These are phyloP conservation scores for Melierax canorus DNA, from an alignment of 2,113 vertebrate species.

Conservation along the genomic window DNA sequence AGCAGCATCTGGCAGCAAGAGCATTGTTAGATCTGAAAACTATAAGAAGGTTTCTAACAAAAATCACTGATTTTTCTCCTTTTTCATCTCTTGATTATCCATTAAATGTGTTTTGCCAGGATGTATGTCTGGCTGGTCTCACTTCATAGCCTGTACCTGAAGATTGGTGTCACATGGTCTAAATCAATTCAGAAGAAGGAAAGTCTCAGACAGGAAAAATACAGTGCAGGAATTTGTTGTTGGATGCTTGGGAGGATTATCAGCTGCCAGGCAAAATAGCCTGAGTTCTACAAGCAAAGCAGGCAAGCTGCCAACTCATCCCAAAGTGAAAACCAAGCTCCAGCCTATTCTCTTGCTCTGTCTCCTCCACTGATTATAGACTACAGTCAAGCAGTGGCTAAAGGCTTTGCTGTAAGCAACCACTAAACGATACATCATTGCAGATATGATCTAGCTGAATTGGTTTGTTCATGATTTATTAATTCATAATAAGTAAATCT, in stretches of 20 bases:
- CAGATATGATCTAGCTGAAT: neutral
- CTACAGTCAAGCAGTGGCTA: neutral
- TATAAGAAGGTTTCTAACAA: neutral
- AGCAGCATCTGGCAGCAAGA: neutral
- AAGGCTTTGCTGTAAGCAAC: neutral
- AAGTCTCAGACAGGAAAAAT: neutral
- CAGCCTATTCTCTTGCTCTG: neutral
- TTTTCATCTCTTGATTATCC: neutral
- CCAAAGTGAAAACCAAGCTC: neutral
- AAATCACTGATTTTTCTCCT: neutral
- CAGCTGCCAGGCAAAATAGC: neutral
- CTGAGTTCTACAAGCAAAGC: neutral
- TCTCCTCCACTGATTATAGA: neutral
- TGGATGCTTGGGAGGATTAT: neutral
- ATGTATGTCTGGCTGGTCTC: neutral
- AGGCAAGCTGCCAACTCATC: neutral
- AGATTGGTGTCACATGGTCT: neutral
- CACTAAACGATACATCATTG: neutral
- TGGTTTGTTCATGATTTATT: neutral
- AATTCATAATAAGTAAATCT: neutral
- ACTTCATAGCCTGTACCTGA: neutral
- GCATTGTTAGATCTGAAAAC: neutral
- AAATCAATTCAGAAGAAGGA: neutral
- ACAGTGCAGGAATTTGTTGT: neutral
- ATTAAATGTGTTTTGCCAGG: neutral